Conservation (phyloP, 2,888 invertebrate species). For the Stegophylla sp. region DNA sequence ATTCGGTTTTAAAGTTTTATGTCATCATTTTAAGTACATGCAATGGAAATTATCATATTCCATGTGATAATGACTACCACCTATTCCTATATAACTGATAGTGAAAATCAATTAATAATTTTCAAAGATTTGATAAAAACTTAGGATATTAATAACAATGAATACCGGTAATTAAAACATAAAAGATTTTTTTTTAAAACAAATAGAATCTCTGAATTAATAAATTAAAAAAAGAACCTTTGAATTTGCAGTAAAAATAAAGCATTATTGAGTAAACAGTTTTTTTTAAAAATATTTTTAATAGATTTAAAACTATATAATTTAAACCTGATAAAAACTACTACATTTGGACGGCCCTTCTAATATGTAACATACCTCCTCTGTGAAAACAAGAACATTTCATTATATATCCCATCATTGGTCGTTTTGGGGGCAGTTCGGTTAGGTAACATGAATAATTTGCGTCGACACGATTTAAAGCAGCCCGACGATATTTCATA, state of each 20-base stretch:
- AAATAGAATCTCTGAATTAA: too few species aligned
- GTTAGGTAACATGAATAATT: slow-evolving; percentile 39
- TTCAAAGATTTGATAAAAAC: too few species aligned
- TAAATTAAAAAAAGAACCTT: too few species aligned
- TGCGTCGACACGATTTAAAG: slow-evolving; percentile 10
- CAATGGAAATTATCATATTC: too few species aligned
- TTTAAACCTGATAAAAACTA: slow-evolving; percentile 8
- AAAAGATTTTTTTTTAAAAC: too few species aligned
- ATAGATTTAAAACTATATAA: background rate
- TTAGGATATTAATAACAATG: too few species aligned
- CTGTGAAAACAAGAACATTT: slow-evolving; percentile 86
- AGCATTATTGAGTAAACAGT: background rate
- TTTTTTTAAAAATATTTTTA: background rate
- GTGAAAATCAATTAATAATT: too few species aligned
- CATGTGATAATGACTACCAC: too few species aligned
- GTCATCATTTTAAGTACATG: too few species aligned
- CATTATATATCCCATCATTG: slow-evolving; percentile 90
- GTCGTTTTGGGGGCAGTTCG: slow-evolving; percentile 66
- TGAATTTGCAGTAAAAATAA: background rate
- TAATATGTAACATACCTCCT: slow-evolving; percentile 74
- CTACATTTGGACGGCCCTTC: slow-evolving; percentile 8
- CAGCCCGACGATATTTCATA: slow-evolving; percentile 25
- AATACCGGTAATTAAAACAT: too few species aligned
- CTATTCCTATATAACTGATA: too few species aligned
- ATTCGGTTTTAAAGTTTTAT: too few species aligned